These are phyloP conservation scores for Nanorana parkeri DNA, from an alignment of 2,113 vertebrate species.

Conservation along the genomic window DNA sequence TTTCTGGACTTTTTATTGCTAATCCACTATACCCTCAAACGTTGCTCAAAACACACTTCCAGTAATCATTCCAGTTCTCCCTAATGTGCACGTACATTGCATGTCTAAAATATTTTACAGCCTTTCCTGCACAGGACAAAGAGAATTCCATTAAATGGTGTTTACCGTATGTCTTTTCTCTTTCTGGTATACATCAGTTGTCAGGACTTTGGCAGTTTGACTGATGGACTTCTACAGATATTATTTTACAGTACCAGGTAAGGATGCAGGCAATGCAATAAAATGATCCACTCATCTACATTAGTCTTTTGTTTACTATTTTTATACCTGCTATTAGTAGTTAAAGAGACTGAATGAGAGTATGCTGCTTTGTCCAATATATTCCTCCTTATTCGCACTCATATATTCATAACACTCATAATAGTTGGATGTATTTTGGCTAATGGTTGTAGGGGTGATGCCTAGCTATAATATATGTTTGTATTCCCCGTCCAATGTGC, in stretches of 20 bases:
- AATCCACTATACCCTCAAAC: too few relatives aligned
- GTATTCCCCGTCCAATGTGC: too few relatives aligned
- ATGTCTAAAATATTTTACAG: constrained; percentile 4
- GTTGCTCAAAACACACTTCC: too few relatives aligned
- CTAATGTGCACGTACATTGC: not conserved
- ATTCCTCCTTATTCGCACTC: too few relatives aligned
- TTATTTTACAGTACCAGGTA: constrained; percentile 7
- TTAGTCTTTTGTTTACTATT: constrained; percentile 4
- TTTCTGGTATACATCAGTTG: constrained; percentile 12
- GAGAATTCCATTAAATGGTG: constrained; percentile 24
- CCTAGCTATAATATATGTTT: too few relatives aligned
- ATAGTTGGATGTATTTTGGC: too few relatives aligned
- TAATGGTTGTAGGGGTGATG: too few relatives aligned
- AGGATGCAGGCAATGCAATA: not conserved
- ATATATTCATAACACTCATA: too few relatives aligned
- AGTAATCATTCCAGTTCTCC: not conserved
- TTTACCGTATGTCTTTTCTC: not conserved
- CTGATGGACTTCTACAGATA: constrained; percentile 12
- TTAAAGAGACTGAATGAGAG: too few relatives aligned
- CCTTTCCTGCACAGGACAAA: not conserved
- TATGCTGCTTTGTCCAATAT: too few relatives aligned
- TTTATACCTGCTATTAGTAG: not conserved
- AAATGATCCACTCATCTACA: not conserved
- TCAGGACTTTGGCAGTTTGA: constrained; percentile 29
- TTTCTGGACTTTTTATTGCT: too few relatives aligned